Conservation (phyloP, 2,797 vertebrate genomes). For the Zalophus californianus region DNA sequence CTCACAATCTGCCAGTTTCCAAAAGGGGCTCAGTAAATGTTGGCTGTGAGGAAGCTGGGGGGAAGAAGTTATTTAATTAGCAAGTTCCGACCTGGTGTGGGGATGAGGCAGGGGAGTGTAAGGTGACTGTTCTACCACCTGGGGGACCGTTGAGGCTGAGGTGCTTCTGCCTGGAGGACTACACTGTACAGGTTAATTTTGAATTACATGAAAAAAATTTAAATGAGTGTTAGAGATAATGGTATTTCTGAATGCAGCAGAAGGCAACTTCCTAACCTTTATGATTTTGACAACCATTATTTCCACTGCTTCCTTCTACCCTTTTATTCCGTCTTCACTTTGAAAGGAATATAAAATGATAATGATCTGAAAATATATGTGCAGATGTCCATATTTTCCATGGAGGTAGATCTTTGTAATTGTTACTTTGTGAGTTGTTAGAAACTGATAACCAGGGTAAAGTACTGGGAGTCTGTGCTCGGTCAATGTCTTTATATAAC, state of each 20-base stretch:
- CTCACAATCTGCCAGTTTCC: background rate
- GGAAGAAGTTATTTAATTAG: background rate
- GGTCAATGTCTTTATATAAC: background rate
- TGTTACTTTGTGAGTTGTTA: background rate
- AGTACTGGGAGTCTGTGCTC: background rate
- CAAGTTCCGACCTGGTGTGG: background rate
- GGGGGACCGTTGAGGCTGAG: background rate
- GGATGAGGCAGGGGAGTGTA: background rate
- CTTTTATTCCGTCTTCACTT: background rate
- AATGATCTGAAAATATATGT: background rate
- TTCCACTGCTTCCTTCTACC: background rate
- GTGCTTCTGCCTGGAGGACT: background rate
- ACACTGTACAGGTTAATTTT: conserved; percentile 26
- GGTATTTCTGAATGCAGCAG: conserved; percentile 16
- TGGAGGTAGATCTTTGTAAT: background rate
- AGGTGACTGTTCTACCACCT: background rate
- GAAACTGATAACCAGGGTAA: background rate
- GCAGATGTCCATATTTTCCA: background rate
- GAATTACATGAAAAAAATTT: conserved; percentile 47
- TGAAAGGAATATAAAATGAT: background rate
- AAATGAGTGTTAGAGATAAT: conserved; percentile 8
- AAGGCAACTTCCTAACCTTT: background rate
- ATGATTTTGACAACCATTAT: background rate
- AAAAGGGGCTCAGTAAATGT: background rate
- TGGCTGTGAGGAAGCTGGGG: background rate